Evolutionary conservation across 2,113 vertebrate species (phyloP).

Genomic region (Amphiprion ocellaris): DNA sequence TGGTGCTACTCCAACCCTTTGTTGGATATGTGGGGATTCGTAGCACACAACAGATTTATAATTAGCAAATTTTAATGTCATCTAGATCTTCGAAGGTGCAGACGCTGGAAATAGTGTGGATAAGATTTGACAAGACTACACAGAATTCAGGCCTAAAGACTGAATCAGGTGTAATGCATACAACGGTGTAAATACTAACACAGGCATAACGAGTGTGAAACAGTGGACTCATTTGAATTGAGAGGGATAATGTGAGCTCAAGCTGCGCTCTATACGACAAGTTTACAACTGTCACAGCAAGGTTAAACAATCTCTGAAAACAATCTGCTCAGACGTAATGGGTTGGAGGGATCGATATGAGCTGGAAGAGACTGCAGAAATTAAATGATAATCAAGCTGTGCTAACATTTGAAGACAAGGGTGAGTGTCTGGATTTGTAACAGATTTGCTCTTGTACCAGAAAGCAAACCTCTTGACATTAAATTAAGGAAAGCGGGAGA

Average conservation of each 20-base stretch:
- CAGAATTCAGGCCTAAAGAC: neutral
- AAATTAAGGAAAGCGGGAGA: conserved; percentile 1
- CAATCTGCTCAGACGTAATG: conserved; percentile 66
- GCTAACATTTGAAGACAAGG: conserved; percentile 48
- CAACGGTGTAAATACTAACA: conserved; percentile 44
- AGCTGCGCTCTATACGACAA: conserved; percentile 43
- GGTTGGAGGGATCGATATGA: conserved; percentile 68
- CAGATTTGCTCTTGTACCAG: neutral
- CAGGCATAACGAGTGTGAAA: conserved; percentile 31
- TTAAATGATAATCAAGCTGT: conserved; percentile 60
- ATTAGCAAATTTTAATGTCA: conserved; percentile 37
- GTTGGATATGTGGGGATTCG: conserved; percentile 58
- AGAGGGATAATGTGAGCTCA: conserved; percentile 53
- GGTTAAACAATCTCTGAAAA: conserved; percentile 69
- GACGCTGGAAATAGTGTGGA: neutral
- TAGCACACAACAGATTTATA: conserved; percentile 39
- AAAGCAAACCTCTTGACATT: conserved; percentile 2
- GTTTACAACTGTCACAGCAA: conserved; percentile 61
- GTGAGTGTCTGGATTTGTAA: neutral
- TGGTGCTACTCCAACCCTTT: conserved; percentile 55
- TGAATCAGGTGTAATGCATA: conserved; percentile 39
- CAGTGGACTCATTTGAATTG: conserved; percentile 40
- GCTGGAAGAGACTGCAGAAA: conserved; percentile 57
- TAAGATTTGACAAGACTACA: conserved; percentile 13
- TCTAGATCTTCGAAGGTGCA: conserved; percentile 3